Conservation (phyloP, 2,797 vertebrate genomes). For the Orestias chungarensis region DNA sequence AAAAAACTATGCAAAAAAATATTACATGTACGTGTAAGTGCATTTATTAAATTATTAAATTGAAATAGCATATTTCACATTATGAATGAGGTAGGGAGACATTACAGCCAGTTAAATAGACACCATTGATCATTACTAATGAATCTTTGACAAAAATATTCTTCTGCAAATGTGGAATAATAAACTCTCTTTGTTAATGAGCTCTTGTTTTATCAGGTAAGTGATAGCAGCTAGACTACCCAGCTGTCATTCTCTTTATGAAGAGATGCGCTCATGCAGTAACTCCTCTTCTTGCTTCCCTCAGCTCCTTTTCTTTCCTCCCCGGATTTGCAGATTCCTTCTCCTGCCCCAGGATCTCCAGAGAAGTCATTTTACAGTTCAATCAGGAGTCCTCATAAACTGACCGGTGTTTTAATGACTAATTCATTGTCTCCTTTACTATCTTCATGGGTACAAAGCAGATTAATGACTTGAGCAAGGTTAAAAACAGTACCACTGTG, state of each 20-base stretch:
- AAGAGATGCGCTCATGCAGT: constrained; percentile 52
- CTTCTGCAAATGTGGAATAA: constrained; percentile 19
- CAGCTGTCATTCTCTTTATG: constrained; percentile 50
- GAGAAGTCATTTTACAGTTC: constrained; percentile 83
- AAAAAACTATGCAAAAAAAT: too few relatives aligned
- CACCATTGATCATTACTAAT: not conserved
- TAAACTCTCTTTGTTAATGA: constrained; percentile 45
- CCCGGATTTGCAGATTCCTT: constrained; percentile 58
- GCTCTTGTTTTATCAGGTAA: constrained; percentile 53
- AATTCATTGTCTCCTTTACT: constrained; percentile 85
- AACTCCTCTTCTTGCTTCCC: constrained; percentile 52
- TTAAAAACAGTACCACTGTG: constrained; percentile 84
- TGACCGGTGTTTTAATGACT: constrained; percentile 84
- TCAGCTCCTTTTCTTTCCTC: constrained; percentile 56
- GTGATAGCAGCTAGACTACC: constrained; percentile 39
- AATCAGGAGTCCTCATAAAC: constrained; percentile 85
- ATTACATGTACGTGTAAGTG: too few relatives aligned
- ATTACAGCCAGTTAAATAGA: not conserved
- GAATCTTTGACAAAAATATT: constrained; percentile 35
- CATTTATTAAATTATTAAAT: not conserved
- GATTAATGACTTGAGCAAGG: constrained; percentile 85
- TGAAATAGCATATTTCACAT: constrained; percentile 15
- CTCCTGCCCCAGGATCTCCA: constrained; percentile 46
- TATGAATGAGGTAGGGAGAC: not conserved
- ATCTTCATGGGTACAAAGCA: constrained; percentile 82